Evolutionary conservation across 2,113 vertebrate genomes (phyloP).

Genomic region (Vidua chalybeata): DNA sequence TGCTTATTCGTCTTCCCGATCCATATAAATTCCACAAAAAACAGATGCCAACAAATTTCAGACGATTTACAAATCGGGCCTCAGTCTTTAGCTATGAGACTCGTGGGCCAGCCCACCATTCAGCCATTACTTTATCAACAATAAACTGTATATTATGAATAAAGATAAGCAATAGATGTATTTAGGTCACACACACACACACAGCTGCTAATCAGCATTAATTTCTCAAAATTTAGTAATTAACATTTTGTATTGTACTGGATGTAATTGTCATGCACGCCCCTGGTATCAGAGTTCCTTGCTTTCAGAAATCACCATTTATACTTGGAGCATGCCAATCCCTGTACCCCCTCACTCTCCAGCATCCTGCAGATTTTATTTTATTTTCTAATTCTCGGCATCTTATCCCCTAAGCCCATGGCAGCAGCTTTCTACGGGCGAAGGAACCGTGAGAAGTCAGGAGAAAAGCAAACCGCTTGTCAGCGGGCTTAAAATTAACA

Average conservation of each 20-base stretch:
- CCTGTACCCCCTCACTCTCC: background rate
- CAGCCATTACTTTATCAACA: conserved; percentile 27
- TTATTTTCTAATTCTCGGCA: conserved; percentile 32
- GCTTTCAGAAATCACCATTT: background rate
- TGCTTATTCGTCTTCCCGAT: background rate
- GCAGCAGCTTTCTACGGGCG: background rate
- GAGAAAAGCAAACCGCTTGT: conserved; percentile 51
- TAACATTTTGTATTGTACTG: conserved; percentile 53
- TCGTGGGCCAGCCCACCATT: background rate
- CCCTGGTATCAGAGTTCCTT: conserved; percentile 9
- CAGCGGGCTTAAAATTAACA: conserved; percentile 51
- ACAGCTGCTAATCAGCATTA: conserved; percentile 54
- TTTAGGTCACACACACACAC: conserved; percentile 51
- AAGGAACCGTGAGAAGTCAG: conserved; percentile 7
- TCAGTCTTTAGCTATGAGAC: background rate
- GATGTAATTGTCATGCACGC: conserved; percentile 28
- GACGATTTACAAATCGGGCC: background rate
- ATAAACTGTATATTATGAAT: conserved; percentile 43
- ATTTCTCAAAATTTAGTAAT: conserved; percentile 56
- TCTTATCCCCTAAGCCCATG: conserved; percentile 52
- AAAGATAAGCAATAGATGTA: conserved; percentile 53
- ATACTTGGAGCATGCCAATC: background rate
- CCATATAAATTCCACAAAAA: conserved; percentile 6
- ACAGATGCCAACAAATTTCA: conserved; percentile 17
- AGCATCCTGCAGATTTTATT: conserved; percentile 38